Percentiles rank a stretch among this genome's conserved stretches.
phyloP scores from a whole-genome alignment of 2,113 vertebrate genomes.

The Actinemys pallida region DNA sequence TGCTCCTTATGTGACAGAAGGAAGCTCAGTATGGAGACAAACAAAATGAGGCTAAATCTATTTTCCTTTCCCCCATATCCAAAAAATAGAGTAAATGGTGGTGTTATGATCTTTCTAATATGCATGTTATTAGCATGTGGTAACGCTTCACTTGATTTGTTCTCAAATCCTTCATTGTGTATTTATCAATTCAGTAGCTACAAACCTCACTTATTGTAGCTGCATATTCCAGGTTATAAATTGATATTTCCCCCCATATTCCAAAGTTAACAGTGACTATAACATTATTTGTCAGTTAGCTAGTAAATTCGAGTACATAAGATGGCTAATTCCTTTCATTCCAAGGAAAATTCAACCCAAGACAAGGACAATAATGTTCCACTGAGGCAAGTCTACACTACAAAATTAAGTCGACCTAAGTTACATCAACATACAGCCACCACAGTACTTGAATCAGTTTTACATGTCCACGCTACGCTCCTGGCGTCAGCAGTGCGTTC shows the following conservation, averaged over 20 bases:
- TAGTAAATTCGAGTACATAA: background rate
- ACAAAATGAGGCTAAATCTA: background rate
- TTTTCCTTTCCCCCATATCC: background rate
- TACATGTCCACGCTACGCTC: background rate
- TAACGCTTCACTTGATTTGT: background rate
- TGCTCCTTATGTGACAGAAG: background rate
- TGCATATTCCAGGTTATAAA: background rate
- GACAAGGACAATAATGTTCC: background rate
- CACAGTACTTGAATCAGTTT: background rate
- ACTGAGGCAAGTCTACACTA: background rate
- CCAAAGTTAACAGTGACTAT: fast-evolving
- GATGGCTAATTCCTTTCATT: background rate
- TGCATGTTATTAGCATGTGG: background rate
- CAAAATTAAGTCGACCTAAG: background rate
- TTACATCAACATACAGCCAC: background rate
- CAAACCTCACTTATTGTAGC: background rate
- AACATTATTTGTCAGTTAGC: background rate
- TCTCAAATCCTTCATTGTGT: slow-evolving; percentile 14
- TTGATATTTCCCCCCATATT: fast-evolving
- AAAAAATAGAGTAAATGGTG: background rate
- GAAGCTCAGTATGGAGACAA: slow-evolving; percentile 22
- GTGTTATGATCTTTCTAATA: background rate
- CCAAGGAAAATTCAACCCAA: background rate
- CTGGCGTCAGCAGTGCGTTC: background rate
- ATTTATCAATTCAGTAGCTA: background rate